These are phyloP conservation scores for Crepidodera aurea DNA, from an alignment of 2,888 invertebrate genomes.

Conservation along the genomic window DNA sequence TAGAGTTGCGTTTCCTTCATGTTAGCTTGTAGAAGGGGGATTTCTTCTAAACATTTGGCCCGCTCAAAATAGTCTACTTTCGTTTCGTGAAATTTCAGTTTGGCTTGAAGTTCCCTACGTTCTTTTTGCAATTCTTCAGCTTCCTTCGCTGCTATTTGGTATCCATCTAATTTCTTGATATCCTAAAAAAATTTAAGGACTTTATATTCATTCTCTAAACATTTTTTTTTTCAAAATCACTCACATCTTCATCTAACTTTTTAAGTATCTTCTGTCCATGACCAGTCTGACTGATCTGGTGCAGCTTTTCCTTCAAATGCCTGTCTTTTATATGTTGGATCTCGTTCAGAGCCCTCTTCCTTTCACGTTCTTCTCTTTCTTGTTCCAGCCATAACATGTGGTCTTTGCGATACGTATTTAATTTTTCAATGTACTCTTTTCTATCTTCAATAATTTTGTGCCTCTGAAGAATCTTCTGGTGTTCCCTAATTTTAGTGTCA, in stretches of 20 bases:
- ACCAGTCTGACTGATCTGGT: constrained; percentile 90
- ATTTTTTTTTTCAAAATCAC: constrained; percentile 31
- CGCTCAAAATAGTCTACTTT: constrained; percentile 96
- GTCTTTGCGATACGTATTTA: constrained; percentile 78
- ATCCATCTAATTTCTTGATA: constrained; percentile 91
- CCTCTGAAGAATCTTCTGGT: constrained; percentile 87
- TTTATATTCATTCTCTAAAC: no score
- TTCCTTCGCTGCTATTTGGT: constrained; percentile 91
- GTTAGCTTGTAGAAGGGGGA: constrained; percentile 86
- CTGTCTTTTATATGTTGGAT: constrained; percentile 88
- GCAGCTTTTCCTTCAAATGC: constrained; percentile 88
- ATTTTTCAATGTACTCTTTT: constrained; percentile 92
- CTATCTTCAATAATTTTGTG: constrained; percentile 97
- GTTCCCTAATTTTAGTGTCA: constrained; percentile 85
- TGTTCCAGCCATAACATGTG: no score
- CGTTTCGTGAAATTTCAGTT: constrained; percentile 95
- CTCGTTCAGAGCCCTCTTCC: constrained; percentile 85
- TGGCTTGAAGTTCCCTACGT: constrained; percentile 88
- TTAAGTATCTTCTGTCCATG: constrained; percentile 91
- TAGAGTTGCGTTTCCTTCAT: constrained; percentile 82
- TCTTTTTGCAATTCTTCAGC: constrained; percentile 95
- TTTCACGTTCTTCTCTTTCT: constrained; percentile 89
- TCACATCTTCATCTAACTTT: constrained; percentile 83
- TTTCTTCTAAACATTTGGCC: constrained; percentile 94
- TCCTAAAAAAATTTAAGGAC: constrained; percentile 67